A percentile compares a stretch with the other conserved stretches of the same genome.
These are phyloP conservation scores for Urosaurus nigricauda DNA, from an alignment of 2,797 vertebrate genomes.

Conservation along the genomic window DNA sequence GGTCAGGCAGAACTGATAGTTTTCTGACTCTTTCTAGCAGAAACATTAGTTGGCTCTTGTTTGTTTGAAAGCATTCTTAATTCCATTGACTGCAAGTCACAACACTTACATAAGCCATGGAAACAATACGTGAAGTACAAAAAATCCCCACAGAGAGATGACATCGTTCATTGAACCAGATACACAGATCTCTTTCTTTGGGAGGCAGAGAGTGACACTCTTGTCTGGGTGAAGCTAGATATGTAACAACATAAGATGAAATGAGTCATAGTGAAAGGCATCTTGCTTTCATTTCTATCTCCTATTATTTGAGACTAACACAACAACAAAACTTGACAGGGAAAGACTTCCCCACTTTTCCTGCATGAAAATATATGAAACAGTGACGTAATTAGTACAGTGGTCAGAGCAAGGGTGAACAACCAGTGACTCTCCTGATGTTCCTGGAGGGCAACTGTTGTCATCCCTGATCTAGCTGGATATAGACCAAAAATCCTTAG, in stretches of 20 bases:
- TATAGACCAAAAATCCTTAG: not conserved
- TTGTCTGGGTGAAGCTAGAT: not conserved
- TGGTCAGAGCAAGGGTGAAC: not conserved
- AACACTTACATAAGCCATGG: not conserved
- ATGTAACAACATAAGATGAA: not conserved
- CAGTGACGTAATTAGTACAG: no score
- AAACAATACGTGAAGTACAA: not conserved
- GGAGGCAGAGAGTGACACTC: not conserved
- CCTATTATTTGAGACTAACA: not conserved
- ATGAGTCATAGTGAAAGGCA: not conserved
- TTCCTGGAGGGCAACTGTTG: not conserved
- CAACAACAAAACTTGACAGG: no score
- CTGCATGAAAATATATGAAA: not conserved
- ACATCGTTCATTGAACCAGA: slow-evolving; percentile 5
- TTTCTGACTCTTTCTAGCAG: slow-evolving; percentile 13
- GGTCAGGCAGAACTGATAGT: not conserved
- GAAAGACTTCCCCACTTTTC: no score
- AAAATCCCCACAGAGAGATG: not conserved
- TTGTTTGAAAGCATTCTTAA: not conserved
- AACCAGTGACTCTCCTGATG: not conserved
- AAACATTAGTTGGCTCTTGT: not conserved
- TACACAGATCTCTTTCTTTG: not conserved
- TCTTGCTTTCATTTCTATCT: not conserved
- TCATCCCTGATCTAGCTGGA: not conserved
- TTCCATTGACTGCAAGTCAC: not conserved